phyloP scores from a whole-genome alignment of 2,888 invertebrate species.

The Nemotelus nigrinus region DNA sequence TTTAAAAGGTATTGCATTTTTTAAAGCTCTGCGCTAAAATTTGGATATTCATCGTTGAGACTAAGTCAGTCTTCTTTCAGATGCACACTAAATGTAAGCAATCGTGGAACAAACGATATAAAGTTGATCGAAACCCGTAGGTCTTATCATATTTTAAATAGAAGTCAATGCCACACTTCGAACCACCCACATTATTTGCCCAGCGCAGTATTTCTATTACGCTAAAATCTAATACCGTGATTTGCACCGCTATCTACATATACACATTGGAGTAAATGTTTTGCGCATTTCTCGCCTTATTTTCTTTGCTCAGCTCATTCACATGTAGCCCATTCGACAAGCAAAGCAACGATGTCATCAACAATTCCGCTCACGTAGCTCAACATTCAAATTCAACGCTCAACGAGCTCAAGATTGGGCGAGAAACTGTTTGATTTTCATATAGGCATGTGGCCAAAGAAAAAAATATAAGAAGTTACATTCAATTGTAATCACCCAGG shows the following conservation, averaged over 20 bases:
- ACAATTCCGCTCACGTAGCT: slow-evolving; percentile 14
- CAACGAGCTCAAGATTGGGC: not conserved
- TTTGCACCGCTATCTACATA: slow-evolving; percentile 20
- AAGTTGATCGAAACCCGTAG: no score
- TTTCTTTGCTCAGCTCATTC: slow-evolving; percentile 20
- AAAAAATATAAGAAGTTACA: slow-evolving; percentile 19
- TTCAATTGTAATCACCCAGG: slow-evolving; percentile 22
- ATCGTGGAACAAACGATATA: no score
- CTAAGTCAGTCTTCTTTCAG: no score
- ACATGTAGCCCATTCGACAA: slow-evolving; percentile 16
- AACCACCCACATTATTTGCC: slow-evolving; percentile 7
- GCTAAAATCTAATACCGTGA: slow-evolving; percentile 6
- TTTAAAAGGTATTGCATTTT: no score
- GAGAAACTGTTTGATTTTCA: slow-evolving; percentile 20
- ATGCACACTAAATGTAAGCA: no score
- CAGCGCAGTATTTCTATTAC: not conserved
- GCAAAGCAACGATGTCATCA: not conserved
- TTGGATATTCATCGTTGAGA: no score
- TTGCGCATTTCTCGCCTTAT: not conserved
- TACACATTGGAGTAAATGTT: slow-evolving; percentile 11
- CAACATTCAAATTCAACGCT: not conserved
- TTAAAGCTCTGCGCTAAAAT: no score
- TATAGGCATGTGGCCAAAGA: not conserved
- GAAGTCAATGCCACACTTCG: not conserved
- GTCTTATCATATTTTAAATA: no score